Conservation (phyloP, 2,797 vertebrate species). For the Peromyscus aztecus region DNA sequence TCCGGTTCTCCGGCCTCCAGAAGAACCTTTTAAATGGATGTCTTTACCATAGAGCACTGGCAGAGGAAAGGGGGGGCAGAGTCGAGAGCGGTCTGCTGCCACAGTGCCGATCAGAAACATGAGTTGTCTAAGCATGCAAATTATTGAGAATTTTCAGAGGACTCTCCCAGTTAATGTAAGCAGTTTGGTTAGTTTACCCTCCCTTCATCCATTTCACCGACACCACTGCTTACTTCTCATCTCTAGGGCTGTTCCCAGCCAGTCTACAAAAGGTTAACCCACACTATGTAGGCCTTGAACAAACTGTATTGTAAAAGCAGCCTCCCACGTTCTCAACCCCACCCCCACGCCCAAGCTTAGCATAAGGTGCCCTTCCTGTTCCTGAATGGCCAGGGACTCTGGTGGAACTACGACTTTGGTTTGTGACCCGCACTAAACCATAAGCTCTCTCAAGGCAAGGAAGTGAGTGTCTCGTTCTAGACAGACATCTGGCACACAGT, state of each 20-base stretch:
- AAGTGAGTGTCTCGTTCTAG: background rate
- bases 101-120: background rate
- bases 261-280: background rate
- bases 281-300: background rate
- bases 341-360: background rate
- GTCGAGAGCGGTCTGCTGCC: background rate
- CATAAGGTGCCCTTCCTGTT: background rate
- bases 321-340: background rate
- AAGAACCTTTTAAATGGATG: conserved; percentile 32
- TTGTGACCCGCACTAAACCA: fast-evolving
- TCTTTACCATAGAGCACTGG: conserved; percentile 11
- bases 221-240: background rate
- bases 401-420: background rate
- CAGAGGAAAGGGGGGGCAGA: background rate
- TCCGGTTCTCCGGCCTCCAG: background rate
- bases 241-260: background rate
- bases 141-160: conserved; percentile 33
- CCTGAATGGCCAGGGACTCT: background rate
- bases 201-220: background rate
- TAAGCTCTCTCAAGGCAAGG: background rate
- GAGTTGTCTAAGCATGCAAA: background rate
- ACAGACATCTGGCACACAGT: background rate
- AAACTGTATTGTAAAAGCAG: background rate
- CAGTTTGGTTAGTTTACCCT: background rate
- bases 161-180: background rate